Evolutionary conservation across 2,888 invertebrate species (phyloP), one percentile per base, ranked within the genome.

Genomic region (Gerris lacustris): DNA sequence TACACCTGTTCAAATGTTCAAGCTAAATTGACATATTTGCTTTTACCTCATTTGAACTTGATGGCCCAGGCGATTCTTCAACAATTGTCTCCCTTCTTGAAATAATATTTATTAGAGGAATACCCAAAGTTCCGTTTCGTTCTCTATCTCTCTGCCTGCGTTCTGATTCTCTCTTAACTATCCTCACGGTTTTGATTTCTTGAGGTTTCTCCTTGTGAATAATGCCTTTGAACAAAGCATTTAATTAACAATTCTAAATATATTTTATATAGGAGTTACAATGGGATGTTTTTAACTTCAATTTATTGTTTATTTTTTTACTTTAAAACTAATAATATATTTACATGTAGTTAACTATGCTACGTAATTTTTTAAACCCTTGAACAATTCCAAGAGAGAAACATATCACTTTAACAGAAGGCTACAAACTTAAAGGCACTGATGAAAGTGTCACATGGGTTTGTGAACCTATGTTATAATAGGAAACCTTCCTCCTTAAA

Each of bases 151-250:
- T 83, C 78, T 92, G 92, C 0, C 94, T 84, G 69, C 93, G 85
- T 79, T 94, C 94, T 43, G 93, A 92, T 79, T 94, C 94, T 15
- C 94, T 84, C 81, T 96, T 96, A 0, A 96, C 94, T 77, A 95
- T 94, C 72, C 95, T 86, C 18, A 96, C 95, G 0, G 95, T 95
- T 84, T 94, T 93, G 72, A 92, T 92, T 81, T 94, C 94, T 79
- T 90, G 87, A 76, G 82, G 80, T 73, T 92, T 92, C 78, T 94
- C 94, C 71, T 89, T 87, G 0, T 84, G 88, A 69, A 89, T 83
- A 77, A 87, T 87, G 72, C 86, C 88, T 88, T 7, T 66, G 17
- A 66, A 18, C 31, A 31, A 62, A 62, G n/a, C n/a, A 79, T 6
- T 73, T 72, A 71, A 64, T 66, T 17, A 68, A 66, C 55, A 67